These are phyloP conservation scores for Pseudonaja textilis DNA, from an alignment of 2,113 vertebrate genomes.

Conservation along the genomic window DNA sequence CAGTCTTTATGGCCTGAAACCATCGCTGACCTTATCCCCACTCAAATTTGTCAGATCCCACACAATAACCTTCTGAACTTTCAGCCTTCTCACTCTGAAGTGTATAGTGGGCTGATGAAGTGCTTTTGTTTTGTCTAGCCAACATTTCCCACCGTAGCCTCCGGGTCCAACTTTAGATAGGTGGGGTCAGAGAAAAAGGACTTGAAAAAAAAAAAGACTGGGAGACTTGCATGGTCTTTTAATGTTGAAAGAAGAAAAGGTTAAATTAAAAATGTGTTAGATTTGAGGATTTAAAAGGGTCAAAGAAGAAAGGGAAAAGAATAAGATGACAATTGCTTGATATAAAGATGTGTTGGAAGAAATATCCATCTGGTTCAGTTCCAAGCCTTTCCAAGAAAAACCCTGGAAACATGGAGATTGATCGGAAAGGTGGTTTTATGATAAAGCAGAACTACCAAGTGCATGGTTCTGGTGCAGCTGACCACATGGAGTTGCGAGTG, in stretches of 20 bases:
- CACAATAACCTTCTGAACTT: not conserved
- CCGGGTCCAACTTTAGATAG: not conserved
- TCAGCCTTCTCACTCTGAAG: not conserved
- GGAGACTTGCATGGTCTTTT: not conserved
- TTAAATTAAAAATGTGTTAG: not conserved
- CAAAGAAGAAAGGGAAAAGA: not conserved
- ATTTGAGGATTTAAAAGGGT: not conserved
- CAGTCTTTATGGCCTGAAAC: not conserved
- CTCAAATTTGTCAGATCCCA: not conserved
- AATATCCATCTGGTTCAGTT: no score
- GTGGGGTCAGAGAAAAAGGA: not conserved
- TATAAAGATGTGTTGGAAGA: not conserved
- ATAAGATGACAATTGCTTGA: not conserved
- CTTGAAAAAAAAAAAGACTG: not conserved
- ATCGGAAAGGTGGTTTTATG: no score
- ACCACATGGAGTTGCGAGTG: no score
- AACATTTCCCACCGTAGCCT: not conserved
- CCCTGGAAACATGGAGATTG: no score
- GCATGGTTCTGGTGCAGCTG: no score
- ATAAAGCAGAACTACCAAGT: no score
- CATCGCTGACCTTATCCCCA: not conserved
- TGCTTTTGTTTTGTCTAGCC: not conserved
- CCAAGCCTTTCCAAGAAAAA: no score
- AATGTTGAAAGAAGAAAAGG: not conserved
- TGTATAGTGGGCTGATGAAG: not conserved